Percentiles rank a stretch among this genome's conserved stretches.
Evolutionary conservation across 2,113 vertebrate species (phyloP).

Genomic region (Tyrannus savana): DNA sequence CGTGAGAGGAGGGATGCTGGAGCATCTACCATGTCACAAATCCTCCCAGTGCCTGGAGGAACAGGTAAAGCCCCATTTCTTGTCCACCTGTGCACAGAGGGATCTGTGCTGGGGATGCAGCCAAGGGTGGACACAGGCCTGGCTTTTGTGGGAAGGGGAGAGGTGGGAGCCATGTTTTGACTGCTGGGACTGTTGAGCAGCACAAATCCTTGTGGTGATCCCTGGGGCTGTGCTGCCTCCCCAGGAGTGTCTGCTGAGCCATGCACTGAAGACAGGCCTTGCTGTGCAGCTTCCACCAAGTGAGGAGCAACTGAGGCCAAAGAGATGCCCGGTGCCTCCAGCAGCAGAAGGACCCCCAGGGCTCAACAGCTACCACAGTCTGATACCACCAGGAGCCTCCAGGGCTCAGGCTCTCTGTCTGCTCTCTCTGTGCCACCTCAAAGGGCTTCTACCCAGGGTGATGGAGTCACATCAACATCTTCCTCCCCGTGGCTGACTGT

Average conservation of each 20-base stretch:
- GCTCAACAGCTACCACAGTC: background rate
- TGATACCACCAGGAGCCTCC: background rate
- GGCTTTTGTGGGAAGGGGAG: background rate
- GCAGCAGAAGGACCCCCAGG: background rate
- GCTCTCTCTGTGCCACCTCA: background rate
- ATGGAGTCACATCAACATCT: background rate
- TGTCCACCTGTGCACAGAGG: background rate
- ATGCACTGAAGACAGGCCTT: background rate
- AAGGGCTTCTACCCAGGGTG: background rate
- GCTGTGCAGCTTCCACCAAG: background rate
- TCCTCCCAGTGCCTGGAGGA: background rate
- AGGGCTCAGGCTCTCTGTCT: background rate
- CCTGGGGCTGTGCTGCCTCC: background rate
- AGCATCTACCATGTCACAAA: background rate
- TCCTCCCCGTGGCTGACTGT: rapidly evolving
- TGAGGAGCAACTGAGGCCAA: background rate
- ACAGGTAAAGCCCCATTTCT: background rate
- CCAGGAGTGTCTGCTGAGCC: background rate
- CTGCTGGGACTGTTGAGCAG: background rate
- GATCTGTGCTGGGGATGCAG: background rate
- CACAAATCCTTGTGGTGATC: background rate
- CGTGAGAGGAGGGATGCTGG: background rate
- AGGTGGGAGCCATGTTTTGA: background rate
- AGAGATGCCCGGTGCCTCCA: rapidly evolving
- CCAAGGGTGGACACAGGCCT: background rate